These are phyloP conservation scores for Ephydatia muelleri DNA, from an alignment of 37 sponge, comb jelly and placozoan species.

Conservation along the genomic window DNA sequence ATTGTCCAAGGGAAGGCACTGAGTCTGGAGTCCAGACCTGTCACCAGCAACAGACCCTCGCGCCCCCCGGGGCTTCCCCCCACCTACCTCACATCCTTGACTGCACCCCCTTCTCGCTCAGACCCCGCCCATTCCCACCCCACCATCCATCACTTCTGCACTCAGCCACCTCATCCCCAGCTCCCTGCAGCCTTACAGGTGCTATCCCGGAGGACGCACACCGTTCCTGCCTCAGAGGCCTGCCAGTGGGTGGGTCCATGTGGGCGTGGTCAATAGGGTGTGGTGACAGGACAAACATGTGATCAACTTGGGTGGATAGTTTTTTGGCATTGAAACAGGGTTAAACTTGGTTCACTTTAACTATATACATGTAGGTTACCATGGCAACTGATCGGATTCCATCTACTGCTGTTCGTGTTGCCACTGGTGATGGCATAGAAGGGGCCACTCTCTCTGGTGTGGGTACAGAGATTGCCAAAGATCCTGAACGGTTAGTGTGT, in stretches of 20 bases:
- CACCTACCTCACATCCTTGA: not conserved
- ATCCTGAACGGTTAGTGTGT: not conserved
- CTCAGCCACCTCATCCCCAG: slow-evolving; percentile 18
- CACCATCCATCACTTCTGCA: slow-evolving; percentile 54
- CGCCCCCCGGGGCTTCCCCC: not conserved
- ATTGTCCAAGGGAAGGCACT: slow-evolving; percentile 34
- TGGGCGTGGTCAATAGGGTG: not conserved
- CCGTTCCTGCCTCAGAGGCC: not conserved
- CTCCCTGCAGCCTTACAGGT: slow-evolving; percentile 48
- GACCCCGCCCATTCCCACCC: not conserved
- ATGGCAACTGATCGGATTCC: not conserved
- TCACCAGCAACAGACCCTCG: not conserved
- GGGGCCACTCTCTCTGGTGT: not conserved
- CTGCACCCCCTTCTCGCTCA: slow-evolving; percentile 14
- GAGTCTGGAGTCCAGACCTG: not conserved
- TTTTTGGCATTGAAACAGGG: not conserved
- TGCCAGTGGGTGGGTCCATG: no score
- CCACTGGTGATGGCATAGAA: not conserved
- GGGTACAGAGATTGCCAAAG: not conserved
- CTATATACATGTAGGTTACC: not conserved
- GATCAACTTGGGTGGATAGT: not conserved
- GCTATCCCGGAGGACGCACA: slow-evolving; percentile 37
- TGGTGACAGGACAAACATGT: not conserved
- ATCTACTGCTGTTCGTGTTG: not conserved
- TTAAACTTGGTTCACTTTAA: no score